These are phyloP conservation scores for Euura saliciscinereae DNA, from an alignment of 1,140 invertebrate genomes.

Conservation along the genomic window DNA sequence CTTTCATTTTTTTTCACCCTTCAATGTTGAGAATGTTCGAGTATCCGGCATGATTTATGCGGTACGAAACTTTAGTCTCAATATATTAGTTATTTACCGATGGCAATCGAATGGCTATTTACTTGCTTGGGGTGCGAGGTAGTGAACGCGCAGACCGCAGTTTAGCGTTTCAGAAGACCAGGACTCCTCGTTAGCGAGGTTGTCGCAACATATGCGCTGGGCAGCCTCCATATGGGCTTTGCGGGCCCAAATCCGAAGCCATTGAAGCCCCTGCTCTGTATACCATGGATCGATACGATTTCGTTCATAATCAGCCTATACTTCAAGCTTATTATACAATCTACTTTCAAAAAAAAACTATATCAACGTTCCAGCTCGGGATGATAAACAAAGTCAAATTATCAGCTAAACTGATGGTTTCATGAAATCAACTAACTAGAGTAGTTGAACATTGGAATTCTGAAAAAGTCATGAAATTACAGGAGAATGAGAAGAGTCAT, in stretches of 20 bases:
- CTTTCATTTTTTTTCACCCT: too few relatives aligned
- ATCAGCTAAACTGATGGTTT: too few relatives aligned
- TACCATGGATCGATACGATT: conserved; percentile 45
- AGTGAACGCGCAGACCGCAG: conserved; percentile 42
- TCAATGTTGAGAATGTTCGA: background rate
- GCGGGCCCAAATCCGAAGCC: conserved; percentile 44
- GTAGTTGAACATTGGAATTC: too few relatives aligned
- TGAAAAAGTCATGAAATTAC: too few relatives aligned
- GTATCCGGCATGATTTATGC: background rate
- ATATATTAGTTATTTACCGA: conserved; percentile 24
- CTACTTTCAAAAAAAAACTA: too few relatives aligned
- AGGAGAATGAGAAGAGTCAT: too few relatives aligned
- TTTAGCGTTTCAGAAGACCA: conserved; percentile 55
- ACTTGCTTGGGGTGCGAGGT: conserved; percentile 34
- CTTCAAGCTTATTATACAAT: too few relatives aligned
- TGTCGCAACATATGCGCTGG: conserved; percentile 60
- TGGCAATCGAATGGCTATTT: conserved; percentile 56
- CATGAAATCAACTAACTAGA: too few relatives aligned
- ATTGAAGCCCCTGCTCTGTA: background rate
- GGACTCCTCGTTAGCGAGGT: conserved; percentile 59
- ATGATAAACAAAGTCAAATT: too few relatives aligned
- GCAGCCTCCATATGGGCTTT: conserved; percentile 60
- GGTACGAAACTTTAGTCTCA: background rate
- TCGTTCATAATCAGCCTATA: conserved; percentile 44
- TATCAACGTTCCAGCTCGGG: too few relatives aligned